Percentiles rank a stretch among this genome's conserved stretches.
These are phyloP conservation scores for Apodemia duryi DNA, from an alignment of 2,888 invertebrate species.

Conservation along the genomic window DNA sequence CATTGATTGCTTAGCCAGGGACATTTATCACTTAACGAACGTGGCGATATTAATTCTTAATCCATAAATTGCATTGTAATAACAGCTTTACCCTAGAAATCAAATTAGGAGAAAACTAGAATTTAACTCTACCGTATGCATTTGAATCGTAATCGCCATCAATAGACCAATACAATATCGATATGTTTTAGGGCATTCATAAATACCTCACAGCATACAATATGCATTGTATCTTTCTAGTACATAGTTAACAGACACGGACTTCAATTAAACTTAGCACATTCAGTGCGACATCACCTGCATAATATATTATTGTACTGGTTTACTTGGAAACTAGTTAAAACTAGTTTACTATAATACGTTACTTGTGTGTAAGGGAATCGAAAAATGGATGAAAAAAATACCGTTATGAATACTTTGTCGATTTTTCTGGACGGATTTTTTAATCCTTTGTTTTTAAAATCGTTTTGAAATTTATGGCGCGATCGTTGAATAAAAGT, in stretches of 20 bases:
- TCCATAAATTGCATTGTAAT: too few relatives aligned
- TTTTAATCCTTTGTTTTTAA: too few relatives aligned
- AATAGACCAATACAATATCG: background rate
- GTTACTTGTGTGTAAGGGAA: background rate
- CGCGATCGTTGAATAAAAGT: too few relatives aligned
- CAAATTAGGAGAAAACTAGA: too few relatives aligned
- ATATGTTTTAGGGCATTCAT: background rate
- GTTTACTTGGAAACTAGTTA: slow-evolving; percentile 36
- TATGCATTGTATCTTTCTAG: slow-evolving; percentile 23
- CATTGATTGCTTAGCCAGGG: too few relatives aligned
- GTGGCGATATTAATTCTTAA: too few relatives aligned
- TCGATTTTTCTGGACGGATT: too few relatives aligned
- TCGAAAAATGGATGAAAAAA: background rate
- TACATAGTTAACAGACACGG: slow-evolving; percentile 32
- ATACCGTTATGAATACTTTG: too few relatives aligned
- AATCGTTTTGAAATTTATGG: too few relatives aligned
- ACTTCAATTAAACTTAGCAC: slow-evolving; percentile 59
- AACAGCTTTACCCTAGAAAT: too few relatives aligned
- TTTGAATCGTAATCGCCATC: background rate
- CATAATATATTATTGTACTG: slow-evolving; percentile 37
- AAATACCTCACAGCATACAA: slow-evolving; percentile 5
- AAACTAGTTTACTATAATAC: slow-evolving; percentile 26
- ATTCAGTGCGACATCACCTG: slow-evolving; percentile 45
- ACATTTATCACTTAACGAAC: too few relatives aligned
- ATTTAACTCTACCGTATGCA: background rate